These are phyloP conservation scores for Zoanthus gigantus DNA, from an alignment of 92 coral and sea anemone genomes.

Conservation along the genomic window DNA sequence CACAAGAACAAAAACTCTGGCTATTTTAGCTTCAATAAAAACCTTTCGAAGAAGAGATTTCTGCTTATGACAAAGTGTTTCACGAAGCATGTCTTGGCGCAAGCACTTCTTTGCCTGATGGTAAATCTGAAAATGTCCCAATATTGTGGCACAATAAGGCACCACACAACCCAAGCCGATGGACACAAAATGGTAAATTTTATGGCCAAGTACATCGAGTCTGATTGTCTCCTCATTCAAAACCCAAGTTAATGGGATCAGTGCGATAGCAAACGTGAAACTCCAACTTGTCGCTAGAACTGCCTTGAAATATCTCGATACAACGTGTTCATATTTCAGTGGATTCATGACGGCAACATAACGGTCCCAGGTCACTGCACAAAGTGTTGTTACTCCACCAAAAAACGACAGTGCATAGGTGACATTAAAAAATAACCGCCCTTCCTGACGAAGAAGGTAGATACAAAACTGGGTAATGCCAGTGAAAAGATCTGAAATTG, in stretches of 20 bases:
- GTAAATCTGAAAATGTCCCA: constrained; percentile 37
- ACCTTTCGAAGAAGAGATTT: constrained; percentile 18
- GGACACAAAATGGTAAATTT: constrained; percentile 28
- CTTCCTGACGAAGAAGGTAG: constrained; percentile 28
- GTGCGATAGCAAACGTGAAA: constrained; percentile 1
- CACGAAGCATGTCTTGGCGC: constrained; percentile 14
- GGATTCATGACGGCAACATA: constrained; percentile 19
- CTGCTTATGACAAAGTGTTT: constrained; percentile 18
- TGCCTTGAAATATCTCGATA: constrained; percentile 16
- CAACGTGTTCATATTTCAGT: constrained; percentile 7
- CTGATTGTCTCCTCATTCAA: not conserved
- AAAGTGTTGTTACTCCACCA: constrained; percentile 40
- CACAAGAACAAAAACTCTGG: constrained; percentile 27
- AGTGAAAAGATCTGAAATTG: constrained; percentile 43
- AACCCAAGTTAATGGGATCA: constrained; percentile 36
- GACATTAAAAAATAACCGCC: constrained; percentile 31
- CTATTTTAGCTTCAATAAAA: constrained; percentile 34
- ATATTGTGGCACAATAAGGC: constrained; percentile 9
- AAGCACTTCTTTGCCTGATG: constrained; percentile 30
- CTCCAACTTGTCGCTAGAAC: constrained; percentile 12
- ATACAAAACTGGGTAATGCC: constrained; percentile 34
- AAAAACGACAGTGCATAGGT: constrained; percentile 40
- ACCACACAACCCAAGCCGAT: constrained; percentile 6
- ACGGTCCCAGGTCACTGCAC: constrained; percentile 46
- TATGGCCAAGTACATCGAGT: constrained; percentile 20